A percentile compares a stretch with the other conserved stretches of the same genome.
These are phyloP conservation scores for Idris sp. DNA, from an alignment of 1,140 invertebrate genomes.

Conservation along the genomic window DNA sequence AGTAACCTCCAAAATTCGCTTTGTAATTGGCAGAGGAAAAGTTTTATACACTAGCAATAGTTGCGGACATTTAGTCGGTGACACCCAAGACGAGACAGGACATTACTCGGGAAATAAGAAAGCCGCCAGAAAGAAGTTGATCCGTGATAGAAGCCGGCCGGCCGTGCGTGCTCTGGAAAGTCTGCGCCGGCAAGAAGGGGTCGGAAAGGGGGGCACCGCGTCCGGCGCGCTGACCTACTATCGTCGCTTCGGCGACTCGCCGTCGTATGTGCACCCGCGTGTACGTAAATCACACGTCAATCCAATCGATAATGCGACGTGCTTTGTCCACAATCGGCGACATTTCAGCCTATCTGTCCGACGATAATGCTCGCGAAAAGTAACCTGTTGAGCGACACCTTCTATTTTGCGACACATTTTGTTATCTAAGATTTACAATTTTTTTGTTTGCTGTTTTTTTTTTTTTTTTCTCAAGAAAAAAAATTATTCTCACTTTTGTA, in stretches of 20 bases:
- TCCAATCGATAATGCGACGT: conserved; percentile 30
- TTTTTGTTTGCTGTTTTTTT: too few relatives aligned
- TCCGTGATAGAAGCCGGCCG: conserved; percentile 47
- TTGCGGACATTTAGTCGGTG: conserved; percentile 31
- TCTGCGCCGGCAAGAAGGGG: conserved; percentile 57
- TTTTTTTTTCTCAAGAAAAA: too few relatives aligned
- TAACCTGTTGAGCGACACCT: conserved; percentile 40
- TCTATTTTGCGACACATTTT: conserved; percentile 5
- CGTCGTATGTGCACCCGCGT: conserved; percentile 23
- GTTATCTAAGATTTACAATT: too few relatives aligned
- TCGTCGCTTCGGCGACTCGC: conserved; percentile 71
- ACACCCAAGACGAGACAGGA: conserved; percentile 23
- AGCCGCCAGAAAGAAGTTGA: conserved; percentile 55
- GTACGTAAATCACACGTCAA: conserved; percentile 35
- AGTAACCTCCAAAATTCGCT: conserved; percentile 10
- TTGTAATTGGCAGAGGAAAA: too few relatives aligned
- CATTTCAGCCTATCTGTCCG: conserved; percentile 10
- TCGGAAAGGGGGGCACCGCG: conserved; percentile 71
- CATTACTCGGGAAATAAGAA: conserved; percentile 55
- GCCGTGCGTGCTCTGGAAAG: conserved; percentile 60
- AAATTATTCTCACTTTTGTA: too few relatives aligned
- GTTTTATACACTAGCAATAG: too few relatives aligned
- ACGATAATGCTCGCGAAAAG: conserved; percentile 8
- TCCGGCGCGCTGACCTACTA: conserved; percentile 78
- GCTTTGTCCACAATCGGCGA: background rate